Evolutionary conservation across 2,888 invertebrate species (phyloP).

Genomic region (Eumerus sabulonum): DNA sequence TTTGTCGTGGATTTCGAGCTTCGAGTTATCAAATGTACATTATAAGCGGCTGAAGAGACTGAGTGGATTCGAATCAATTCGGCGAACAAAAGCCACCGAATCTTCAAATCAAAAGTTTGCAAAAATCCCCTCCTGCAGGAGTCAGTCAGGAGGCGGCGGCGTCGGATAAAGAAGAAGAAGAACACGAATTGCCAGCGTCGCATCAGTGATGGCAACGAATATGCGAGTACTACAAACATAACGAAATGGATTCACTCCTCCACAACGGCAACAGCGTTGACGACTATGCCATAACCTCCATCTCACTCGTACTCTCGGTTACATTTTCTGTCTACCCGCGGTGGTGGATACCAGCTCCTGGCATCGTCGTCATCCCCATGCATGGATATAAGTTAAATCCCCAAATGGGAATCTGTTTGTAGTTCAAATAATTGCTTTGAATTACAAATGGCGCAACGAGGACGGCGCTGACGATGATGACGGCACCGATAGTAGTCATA

Average conservation of each 20-base stretch:
- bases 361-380: conserved; percentile 29
- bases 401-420: conserved; percentile 68
- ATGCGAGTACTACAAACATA: conserved; percentile 9
- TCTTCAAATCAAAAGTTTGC: neutral
- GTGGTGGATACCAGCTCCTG: conserved; percentile 9
- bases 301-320: neutral
- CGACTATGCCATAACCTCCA: conserved; percentile 13
- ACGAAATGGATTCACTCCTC: conserved; percentile 27
- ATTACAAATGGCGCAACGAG: conserved; percentile 66
- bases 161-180: no score
- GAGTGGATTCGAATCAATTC: conserved; percentile 28
- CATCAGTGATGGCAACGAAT: neutral
- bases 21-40: conserved; percentile 64
- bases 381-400: conserved; percentile 63
- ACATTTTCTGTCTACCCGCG: conserved; percentile 10
- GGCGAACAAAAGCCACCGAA: neutral
- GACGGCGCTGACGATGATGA: conserved; percentile 29
- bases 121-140: neutral
- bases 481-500: conserved; percentile 26
- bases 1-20: conserved; percentile 38
- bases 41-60: conserved; percentile 47
- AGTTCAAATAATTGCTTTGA: conserved; percentile 69
- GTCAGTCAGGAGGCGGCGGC: no score
- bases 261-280: conserved; percentile 21
- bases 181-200: neutral